These are phyloP conservation scores for Latrodectus hesperus DNA, from an alignment of 2,888 invertebrate species.

Conservation along the genomic window DNA sequence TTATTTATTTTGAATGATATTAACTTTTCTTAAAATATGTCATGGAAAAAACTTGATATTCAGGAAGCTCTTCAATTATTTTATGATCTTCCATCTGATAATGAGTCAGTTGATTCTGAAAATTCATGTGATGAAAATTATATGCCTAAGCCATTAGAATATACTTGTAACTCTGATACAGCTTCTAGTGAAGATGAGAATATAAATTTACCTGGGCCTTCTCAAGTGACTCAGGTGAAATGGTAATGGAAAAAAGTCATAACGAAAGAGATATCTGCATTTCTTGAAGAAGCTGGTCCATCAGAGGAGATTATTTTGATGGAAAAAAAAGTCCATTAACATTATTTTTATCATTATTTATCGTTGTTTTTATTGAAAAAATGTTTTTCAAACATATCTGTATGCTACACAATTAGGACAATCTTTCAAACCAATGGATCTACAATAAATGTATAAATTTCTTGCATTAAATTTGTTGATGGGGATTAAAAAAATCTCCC, in stretches of 20 bases:
- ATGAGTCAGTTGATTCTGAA: neutral
- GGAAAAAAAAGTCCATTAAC: neutral
- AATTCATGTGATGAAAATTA: neutral
- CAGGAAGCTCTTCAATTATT: conserved; percentile 10
- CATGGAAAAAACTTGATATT: conserved; percentile 1
- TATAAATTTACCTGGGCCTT: conserved; percentile 13
- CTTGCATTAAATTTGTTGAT: conserved; percentile 14
- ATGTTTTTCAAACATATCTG: conserved; percentile 8
- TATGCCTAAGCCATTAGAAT: neutral
- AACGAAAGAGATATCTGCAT: neutral
- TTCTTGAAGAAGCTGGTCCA: neutral
- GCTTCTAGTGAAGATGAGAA: conserved; percentile 10
- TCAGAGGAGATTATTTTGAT: conserved; percentile 4
- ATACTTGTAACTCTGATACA: neutral
- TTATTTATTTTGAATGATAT: neutral
- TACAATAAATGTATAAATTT: neutral
- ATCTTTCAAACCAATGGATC: neutral
- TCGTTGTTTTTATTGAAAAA: neutral
- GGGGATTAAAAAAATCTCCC: conserved; percentile 7
- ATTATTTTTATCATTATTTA: conserved; percentile 1
- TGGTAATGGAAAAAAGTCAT: neutral
- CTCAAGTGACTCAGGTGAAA: neutral
- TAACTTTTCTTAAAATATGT: too few relatives aligned
- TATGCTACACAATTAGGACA: neutral
- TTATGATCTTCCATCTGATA: conserved; percentile 3